Conservation (phyloP, 2,888 invertebrate species). For the Tetheella fluctuosa region DNA sequence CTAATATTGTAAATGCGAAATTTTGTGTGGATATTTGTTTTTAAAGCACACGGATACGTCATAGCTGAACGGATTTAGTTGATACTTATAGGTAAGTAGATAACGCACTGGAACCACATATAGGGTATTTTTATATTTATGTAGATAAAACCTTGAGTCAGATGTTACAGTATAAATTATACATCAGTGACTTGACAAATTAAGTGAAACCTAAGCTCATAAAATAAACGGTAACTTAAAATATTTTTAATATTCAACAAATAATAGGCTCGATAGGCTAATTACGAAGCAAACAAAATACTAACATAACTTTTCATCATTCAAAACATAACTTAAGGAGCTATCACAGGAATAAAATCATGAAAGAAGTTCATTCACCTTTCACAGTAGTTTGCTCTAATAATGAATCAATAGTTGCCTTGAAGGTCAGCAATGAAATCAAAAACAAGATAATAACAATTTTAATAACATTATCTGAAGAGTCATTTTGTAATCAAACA, state of each 20-base stretch:
- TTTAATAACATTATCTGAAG: not conserved
- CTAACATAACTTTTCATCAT: constrained; percentile 35
- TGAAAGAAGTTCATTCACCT: constrained; percentile 29
- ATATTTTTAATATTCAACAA: constrained; percentile 11
- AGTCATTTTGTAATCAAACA: not conserved
- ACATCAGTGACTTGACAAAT: not conserved
- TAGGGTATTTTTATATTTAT: no score
- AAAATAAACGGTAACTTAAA: constrained; percentile 32
- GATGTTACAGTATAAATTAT: no score
- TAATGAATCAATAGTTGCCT: constrained; percentile 36
- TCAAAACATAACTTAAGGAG: constrained; percentile 44
- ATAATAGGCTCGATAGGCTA: constrained; percentile 10
- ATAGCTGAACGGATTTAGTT: no score
- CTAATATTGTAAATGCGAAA: no score
- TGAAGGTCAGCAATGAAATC: constrained; percentile 29
- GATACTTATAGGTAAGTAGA: no score
- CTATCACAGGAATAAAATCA: constrained; percentile 72
- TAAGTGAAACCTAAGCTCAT: constrained; percentile 16
- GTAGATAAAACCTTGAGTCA: no score
- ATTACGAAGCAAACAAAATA: constrained; percentile 17
- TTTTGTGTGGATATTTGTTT: no score
- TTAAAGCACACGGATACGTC: no score
- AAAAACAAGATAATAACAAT: not conserved
- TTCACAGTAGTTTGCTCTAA: constrained; percentile 20
- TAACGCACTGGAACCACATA: no score